Evolutionary conservation across 2,797 vertebrate genomes (phyloP), one percentile per base, ranked within the genome.

Genomic region (Nothura maculosa): DNA sequence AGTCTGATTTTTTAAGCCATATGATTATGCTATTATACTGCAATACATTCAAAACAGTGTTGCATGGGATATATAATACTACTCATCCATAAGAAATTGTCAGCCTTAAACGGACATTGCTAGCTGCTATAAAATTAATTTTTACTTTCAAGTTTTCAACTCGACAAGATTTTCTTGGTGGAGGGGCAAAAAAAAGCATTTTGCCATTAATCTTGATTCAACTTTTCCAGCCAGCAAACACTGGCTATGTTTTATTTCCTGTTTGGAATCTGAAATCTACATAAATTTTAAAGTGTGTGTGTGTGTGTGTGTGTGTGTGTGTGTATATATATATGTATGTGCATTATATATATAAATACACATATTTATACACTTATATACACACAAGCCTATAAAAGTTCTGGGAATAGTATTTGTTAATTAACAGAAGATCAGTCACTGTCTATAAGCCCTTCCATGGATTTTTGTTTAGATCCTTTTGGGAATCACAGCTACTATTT

Each of bases 61-160:
- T 93, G 34, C 69, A 4, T 90, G 76, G 87, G 43, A 66, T 90
- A 47, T 5, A 11, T 43, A 64, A n/a, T 80, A 64, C 48, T 77
- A 69, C 68, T 89, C 76, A 73, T 87, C 32, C 8, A 5, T 73
- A 79, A 81, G 82, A 85, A 89, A 67, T 19, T 67, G 89, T 89
- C 79, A 93, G 62, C 88, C 94, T 95, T 96, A 96, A 89, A 96
- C 85, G 93, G 94, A 90, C 85, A 94, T 93, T 91, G 69, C 43
- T n/a, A 76, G 43, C 45, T 85, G 62, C 73, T 81, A 15, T 64
- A 92, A 91, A 87, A 93, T 96, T 78, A 88, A 34, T 22, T 75
- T 84, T 64, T 58, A 30, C 15, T 72, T 52, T 73, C 63, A 18
- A 89, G 80, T 87, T 94, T 96, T 94, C 85, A 90, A 63, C 85